Evolutionary conservation across 2,888 invertebrate species (phyloP), one percentile per base, ranked within the genome.

Genomic region (Hypomecis punctinalis): DNA sequence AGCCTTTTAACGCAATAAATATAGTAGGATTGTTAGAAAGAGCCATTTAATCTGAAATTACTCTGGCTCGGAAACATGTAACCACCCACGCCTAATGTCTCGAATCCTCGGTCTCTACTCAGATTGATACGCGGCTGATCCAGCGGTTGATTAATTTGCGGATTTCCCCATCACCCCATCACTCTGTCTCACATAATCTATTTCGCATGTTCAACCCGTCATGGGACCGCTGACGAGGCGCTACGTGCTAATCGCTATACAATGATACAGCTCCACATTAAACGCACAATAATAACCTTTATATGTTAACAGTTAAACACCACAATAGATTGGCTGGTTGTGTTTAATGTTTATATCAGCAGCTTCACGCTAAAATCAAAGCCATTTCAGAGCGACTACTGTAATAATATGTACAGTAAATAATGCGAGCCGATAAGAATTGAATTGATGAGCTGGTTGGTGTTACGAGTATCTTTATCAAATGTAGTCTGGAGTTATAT

Each of bases 281-380:
- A 54, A 36, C 46, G 37, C 8, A 35, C 63, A 23, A 71, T 61
- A 69, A 68, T 63, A 37, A 43, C 60, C 54, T 54, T 61, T 73
- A 66, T 64, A 45, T 52, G 55, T 13, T 48, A 6, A 10, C 5
- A 23, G 36, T 54, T 65, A 71, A 67, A 63, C 54, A 35, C 60
- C 55, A 75, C 63, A 73, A 69, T 73, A 65, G 68, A 61, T 54
- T 70, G 61, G 65, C 65, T 74, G 39, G 61, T 47, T 59, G 57
- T 73, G 69, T 75, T 74, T 73, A 67, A 66, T 56, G 52, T 68
- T 71, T 45, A 54, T 67, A 76, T 73, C 68, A 78, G 66, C 73
- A 55, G 57, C 52, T 67, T 67, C 61, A 54, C 63, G 73, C 70
- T 76, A 76, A 73, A 72, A 72, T 65, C 61, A 49, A 66, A 66